Evolutionary conservation across 2,888 invertebrate species (phyloP), one percentile per base, ranked within the genome.

Genomic region (Caenorhabditis sinica): DNA sequence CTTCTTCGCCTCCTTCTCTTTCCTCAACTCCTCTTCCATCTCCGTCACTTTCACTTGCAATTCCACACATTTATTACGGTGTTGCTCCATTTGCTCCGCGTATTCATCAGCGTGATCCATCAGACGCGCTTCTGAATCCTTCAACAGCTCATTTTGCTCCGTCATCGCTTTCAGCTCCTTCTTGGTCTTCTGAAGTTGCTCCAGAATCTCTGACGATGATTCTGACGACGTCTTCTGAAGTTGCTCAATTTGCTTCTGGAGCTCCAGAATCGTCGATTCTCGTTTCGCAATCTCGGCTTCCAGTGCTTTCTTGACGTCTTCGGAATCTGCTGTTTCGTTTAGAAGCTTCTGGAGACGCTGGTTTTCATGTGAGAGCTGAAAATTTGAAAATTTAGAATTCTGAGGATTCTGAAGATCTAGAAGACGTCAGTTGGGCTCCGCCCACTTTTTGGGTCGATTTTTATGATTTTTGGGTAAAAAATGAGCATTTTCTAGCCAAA

Each of bases 41-140:
- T 83, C 68, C 15, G 30, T n/a, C 6, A 73, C 61, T 30, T 45
- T 36, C 1, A 20, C 51, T 11, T 58, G 56, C 65, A 76, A 8
- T 23, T 28, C 25, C 2, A 15, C 23, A 25, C 77, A 77, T 33
- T 73, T 53, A n/a, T 77, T 66, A 1, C 45, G 28, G 43, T 83
- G 68, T 66, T 65, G 53, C 2, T 88, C 88, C 74, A 82, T 82
- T 43, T 79, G 51, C 13, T 30, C 61, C 0, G 86, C 88, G 20
- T 63, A 88, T 20, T 87, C 86, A 40, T 88, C 87, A 1, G 87
- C 87, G n/a, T 83, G 83, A 60, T 88, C 87, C 73, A 88, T 63
- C 0, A 88, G 75, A 9, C 87, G 63, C 13, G 75, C 82, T 74
- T 88, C 88, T 4, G 86, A 86, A 51, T 87, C 87, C 53, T 88